Base-by-base conservation (phyloP, 1,140 invertebrate species). In the Gyrodactylus salaris region DNA sequence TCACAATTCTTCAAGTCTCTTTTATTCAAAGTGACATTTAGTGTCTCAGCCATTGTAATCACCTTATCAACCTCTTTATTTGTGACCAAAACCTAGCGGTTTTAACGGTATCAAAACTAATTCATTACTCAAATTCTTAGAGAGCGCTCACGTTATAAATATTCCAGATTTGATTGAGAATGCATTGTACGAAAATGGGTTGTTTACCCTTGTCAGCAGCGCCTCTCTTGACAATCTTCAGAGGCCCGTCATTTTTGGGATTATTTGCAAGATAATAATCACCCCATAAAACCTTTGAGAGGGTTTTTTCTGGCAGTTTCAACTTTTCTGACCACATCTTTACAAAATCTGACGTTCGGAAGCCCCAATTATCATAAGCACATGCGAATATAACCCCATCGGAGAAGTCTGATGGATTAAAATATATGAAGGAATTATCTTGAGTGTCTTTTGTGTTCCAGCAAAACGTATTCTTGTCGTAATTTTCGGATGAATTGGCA, bases 361-460 rank as follows among this genome's bases (percentile, higher is more conserved):
- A 95, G n/a, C 88, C 93, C 91, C 92, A 98, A 20, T 91, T 91
- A 83, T 98, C 91, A 54, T 88, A 84, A 27, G 93, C 93, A 79
- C 91, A 92, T 0, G 89, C 87, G 83, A 99, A 99, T 1, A 97
- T 83, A 1, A 98, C 92, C 26, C 34, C 34, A 16, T 54, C 34
- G n/a, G 34, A 54, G 34, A 54, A 54, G 7, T 16, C 7, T 7
- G 34, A 16, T 54, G 34, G n/a, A 54, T 54, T 54, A 54, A 54
- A 97, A 80, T 90, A 96, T 26, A 89, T 83, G 74, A 86, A 83
- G 0, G 89, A 90, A 79, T 91, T 89, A 74, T 91, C 86, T 78
- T 94, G 78, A 73, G 79, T 89, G 21, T 75, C 72, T 21, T 74
- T n/a, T 21, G 21, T 72, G 25, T 1, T 68, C 24, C 27, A 71